Evolutionary conservation across 2,888 invertebrate genomes (phyloP).

Genomic region (Andrena camellia): DNA sequence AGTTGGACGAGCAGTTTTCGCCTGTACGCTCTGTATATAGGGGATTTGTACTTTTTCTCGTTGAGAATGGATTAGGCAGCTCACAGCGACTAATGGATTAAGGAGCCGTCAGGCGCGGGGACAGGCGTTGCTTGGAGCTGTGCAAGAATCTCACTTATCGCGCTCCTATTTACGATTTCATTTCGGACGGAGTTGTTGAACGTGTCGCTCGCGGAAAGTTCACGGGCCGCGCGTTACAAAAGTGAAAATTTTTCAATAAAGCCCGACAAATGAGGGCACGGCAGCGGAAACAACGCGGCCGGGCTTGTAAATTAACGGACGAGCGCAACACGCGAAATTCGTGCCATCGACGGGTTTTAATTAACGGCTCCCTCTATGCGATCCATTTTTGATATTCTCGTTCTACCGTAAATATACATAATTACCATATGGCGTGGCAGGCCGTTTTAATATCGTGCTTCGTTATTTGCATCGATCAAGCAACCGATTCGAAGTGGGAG

Average conservation of each 20-base stretch:
- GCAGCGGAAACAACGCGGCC: conserved; percentile 13
- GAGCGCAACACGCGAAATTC: conserved; percentile 27
- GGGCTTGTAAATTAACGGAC: conserved; percentile 33
- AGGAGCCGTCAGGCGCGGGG: no score
- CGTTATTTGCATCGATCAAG: not conserved
- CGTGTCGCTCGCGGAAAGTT: not conserved
- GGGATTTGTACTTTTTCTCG: no score
- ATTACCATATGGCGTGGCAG: not conserved
- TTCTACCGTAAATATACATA: not conserved
- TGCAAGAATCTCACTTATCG: no score
- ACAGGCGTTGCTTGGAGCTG: no score
- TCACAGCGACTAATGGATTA: no score
- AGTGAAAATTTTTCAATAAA: conserved; percentile 34
- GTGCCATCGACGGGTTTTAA: conserved; percentile 40
- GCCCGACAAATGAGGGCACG: conserved; percentile 15
- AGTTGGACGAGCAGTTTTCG: no score
- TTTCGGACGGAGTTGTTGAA: not conserved
- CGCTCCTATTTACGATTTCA: not conserved
- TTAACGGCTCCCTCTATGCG: conserved; percentile 16
- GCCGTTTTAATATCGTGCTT: not conserved
- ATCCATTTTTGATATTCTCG: conserved; percentile 21
- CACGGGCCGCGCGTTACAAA: not conserved
- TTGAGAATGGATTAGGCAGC: no score
- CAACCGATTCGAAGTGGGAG: not conserved
- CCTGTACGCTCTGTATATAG: no score